These are phyloP conservation scores for Siderastrea siderea DNA, from an alignment of 92 coral and sea anemone species.

Conservation along the genomic window DNA sequence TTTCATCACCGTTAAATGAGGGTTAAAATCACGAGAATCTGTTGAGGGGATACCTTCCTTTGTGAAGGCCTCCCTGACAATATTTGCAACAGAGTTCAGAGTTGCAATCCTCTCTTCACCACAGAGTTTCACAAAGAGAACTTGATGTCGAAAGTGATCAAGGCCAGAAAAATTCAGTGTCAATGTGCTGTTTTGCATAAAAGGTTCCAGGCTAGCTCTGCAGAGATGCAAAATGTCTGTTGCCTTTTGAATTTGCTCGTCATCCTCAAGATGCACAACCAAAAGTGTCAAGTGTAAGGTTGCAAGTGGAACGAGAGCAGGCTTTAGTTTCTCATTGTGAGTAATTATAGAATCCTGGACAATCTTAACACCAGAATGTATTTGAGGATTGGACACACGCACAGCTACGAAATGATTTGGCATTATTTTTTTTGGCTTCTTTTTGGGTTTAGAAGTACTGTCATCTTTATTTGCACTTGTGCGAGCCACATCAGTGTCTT, in stretches of 20 bases:
- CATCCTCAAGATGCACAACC: conserved; percentile 86
- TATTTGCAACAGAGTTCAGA: conserved; percentile 66
- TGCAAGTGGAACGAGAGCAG: conserved; percentile 84
- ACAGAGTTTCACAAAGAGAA: conserved; percentile 82
- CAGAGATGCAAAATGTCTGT: conserved; percentile 71
- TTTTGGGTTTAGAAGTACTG: conserved; percentile 25
- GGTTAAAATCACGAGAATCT: conserved; percentile 79
- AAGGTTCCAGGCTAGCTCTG: conserved; percentile 47
- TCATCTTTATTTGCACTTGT: conserved; percentile 10
- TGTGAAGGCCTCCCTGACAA: conserved; percentile 65
- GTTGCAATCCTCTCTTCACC: conserved; percentile 61
- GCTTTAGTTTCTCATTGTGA: conserved; percentile 72
- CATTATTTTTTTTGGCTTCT: conserved; percentile 51
- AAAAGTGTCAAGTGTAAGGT: conserved; percentile 91
- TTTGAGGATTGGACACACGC: conserved; percentile 85
- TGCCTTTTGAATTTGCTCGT: conserved; percentile 75
- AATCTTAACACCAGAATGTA: conserved; percentile 76
- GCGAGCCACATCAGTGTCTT: background rate
- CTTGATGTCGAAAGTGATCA: conserved; percentile 88
- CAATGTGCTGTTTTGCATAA: conserved; percentile 35
- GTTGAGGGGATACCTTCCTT: conserved; percentile 75
- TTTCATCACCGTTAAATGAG: conserved; percentile 95
- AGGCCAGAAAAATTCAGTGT: conserved; percentile 83
- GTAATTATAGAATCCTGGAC: conserved; percentile 83
- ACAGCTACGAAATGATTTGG: conserved; percentile 95